Base-by-base conservation (phyloP, 2,888 invertebrate genomes). In the Chrysolina oricalcia region DNA sequence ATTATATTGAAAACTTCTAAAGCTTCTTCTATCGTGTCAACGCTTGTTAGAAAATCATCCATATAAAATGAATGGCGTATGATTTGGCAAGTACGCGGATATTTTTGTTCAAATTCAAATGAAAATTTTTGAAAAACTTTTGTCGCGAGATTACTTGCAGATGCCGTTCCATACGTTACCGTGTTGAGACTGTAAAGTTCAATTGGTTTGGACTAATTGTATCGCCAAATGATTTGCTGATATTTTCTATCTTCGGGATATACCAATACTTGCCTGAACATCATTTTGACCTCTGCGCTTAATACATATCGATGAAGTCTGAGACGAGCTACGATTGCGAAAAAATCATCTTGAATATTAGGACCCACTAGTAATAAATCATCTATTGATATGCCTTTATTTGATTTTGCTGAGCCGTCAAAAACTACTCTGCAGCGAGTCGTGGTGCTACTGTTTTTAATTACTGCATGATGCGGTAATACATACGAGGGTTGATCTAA, bases 191-290 rank as follows among this genome's bases (percentile, higher is more conserved):
- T 77, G 75, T 75, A 79, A 11, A 73, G 35, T 17, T 59, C 65
- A n/a, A 76, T 27, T 15, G 65, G 50, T 62, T 75, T 76, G 2
- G 48, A 19, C 11, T 73, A n/a, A 27, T 74, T 43, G 21, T 68
- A 13, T 10, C 77, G 59, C 79, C 76, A 79, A 35, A 78, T 27
- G 4, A 79, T 78, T 75, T 76, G 63, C 74, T 79, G 74, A 74
- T 35, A 76, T 2, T 53, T 27, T 19, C 76, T 69, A 40, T 80
- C 73, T 15, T 77, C 68, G n/a, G n/a, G n/a, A n/a, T n/a, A n/a
- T n/a, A n/a, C n/a, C n/a, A n/a, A n/a, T n/a, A n/a, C n/a, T n/a
- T n/a, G n/a, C n/a, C n/a, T n/a, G n/a, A n/a, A n/a, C n/a, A n/a
- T n/a, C n/a, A n/a, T n/a, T n/a, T n/a, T n/a, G n/a, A n/a, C n/a